Conservation (phyloP, 2,888 invertebrate species). For the Pollenia labialis region DNA sequence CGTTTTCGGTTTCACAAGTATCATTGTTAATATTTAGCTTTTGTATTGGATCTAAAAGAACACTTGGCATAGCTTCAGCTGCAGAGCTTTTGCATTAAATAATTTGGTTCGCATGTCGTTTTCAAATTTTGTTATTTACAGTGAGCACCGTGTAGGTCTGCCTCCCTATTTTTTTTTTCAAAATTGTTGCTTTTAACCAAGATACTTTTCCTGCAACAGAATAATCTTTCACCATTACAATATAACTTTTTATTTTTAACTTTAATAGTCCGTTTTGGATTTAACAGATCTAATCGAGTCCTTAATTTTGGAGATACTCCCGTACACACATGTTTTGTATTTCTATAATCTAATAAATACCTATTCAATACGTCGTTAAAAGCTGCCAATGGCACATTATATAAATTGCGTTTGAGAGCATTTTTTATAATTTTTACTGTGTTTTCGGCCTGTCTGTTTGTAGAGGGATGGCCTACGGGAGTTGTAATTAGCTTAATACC, state of each 20-base stretch:
- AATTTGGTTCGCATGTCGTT: neutral
- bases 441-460: too few relatives aligned
- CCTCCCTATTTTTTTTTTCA: constrained; percentile 37
- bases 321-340: neutral
- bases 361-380: neutral
- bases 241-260: too few relatives aligned
- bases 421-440: too few relatives aligned
- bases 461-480: too few relatives aligned
- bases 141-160: constrained; percentile 3
- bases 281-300: neutral
- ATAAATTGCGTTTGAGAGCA: neutral
- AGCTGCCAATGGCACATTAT: neutral
- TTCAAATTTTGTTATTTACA: neutral
- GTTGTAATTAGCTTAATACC: too few relatives aligned
- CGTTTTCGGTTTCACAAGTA: neutral
- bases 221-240: too few relatives aligned
- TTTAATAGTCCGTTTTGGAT: too few relatives aligned
- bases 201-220: too few relatives aligned
- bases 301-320: constrained; percentile 3
- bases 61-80: neutral
- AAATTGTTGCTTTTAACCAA: constrained; percentile 29
- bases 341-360: neutral
- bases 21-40: neutral
- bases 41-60: neutral
- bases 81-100: neutral